A percentile compares a stretch with the other conserved stretches of the same genome.
These are phyloP conservation scores for Ethmia dodecea DNA, from an alignment of 2,888 invertebrate genomes.

Conservation along the genomic window DNA sequence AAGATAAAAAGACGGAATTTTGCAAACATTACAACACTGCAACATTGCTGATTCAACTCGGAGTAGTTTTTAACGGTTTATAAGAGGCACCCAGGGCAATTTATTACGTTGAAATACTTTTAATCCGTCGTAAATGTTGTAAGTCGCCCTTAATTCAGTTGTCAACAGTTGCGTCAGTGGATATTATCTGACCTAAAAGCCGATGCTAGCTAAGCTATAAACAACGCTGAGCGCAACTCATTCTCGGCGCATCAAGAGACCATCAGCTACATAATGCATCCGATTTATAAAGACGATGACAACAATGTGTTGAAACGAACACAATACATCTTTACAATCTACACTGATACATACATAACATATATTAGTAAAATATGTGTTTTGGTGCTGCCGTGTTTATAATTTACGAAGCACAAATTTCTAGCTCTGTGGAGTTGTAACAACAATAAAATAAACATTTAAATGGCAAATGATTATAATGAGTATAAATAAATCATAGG, in stretches of 20 bases:
- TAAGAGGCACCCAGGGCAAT: neutral
- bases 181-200: conserved; percentile 17
- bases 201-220: conserved; percentile 13
- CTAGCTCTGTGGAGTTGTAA: too few relatives aligned
- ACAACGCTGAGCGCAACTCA: conserved; percentile 6
- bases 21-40: neutral
- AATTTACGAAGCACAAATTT: too few relatives aligned
- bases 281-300: too few relatives aligned
- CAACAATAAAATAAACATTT: too few relatives aligned
- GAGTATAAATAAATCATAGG: too few relatives aligned
- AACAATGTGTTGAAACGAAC: too few relatives aligned
- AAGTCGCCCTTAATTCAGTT: conserved; percentile 15
- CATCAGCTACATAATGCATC: neutral
- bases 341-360: too few relatives aligned
- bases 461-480: too few relatives aligned
- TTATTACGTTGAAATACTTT: conserved; percentile 6
- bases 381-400: too few relatives aligned
- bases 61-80: neutral
- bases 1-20: neutral
- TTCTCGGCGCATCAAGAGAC: neutral
- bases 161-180: conserved; percentile 18
- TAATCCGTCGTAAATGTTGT: conserved; percentile 15
- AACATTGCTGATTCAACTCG: too few relatives aligned
- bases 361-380: too few relatives aligned
- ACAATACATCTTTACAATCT: too few relatives aligned